These are phyloP conservation scores for Gastrophysa polygoni DNA, from an alignment of 2,888 invertebrate genomes.

Conservation along the genomic window DNA sequence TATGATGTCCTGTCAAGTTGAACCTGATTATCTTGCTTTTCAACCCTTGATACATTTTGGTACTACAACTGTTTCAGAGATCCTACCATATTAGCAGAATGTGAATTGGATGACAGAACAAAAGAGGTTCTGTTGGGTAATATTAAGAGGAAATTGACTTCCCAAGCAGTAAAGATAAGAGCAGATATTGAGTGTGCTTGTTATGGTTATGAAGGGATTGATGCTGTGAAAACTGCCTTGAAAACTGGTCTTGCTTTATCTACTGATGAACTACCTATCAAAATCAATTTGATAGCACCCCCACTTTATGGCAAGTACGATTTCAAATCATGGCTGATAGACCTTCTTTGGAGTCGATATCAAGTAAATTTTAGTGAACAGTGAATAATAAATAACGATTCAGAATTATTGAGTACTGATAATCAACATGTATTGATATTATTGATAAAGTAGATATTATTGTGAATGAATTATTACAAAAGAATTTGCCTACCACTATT, in stretches of 20 bases:
- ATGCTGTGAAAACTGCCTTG: conserved; percentile 94
- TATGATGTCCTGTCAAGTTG: too few species aligned
- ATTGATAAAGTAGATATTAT: neutral
- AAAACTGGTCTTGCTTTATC: conserved; percentile 89
- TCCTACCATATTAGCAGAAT: conserved; percentile 93
- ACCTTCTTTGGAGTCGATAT: too few species aligned
- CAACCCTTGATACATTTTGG: too few species aligned
- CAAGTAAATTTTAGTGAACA: too few species aligned
- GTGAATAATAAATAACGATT: too few species aligned
- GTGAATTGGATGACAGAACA: conserved; percentile 89
- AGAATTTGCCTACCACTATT: too few species aligned
- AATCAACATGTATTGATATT: neutral
- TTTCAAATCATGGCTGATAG: too few species aligned
- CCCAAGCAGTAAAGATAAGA: conserved; percentile 95
- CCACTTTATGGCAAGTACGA: conserved; percentile 73
- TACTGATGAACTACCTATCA: conserved; percentile 92
- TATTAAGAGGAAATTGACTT: conserved; percentile 94
- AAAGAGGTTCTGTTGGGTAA: conserved; percentile 92
- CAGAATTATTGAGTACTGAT: too few species aligned
- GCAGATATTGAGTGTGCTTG: conserved; percentile 94
- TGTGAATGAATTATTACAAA: too few species aligned
- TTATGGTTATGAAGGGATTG: conserved; percentile 97
- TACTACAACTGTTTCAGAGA: conserved; percentile 70
- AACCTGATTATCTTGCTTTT: too few species aligned
- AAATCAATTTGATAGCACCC: conserved; percentile 98